These are phyloP conservation scores for Tipula confusa DNA, from an alignment of 2,888 invertebrate species.

Conservation along the genomic window DNA sequence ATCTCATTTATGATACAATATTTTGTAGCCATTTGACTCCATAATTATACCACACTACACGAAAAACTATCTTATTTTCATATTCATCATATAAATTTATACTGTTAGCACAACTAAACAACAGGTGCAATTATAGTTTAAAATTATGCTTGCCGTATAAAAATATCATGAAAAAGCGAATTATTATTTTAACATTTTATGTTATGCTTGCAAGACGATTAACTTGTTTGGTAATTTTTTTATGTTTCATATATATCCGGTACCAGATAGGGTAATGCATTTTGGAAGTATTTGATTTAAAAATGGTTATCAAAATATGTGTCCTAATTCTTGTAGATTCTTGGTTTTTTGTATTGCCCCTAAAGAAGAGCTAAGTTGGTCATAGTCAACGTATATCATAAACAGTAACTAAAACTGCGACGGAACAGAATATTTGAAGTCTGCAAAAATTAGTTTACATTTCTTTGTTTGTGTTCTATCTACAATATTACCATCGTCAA, in stretches of 20 bases:
- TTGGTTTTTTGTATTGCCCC: too few species aligned
- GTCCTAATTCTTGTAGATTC: too few species aligned
- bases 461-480: too few species aligned
- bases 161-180: not conserved
- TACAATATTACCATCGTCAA: too few species aligned
- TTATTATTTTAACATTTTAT: not conserved
- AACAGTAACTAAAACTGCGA: too few species aligned
- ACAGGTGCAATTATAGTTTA: conserved; percentile 12
- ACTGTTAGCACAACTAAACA: conserved; percentile 3
- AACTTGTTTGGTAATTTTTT: not conserved
- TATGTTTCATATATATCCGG: not conserved
- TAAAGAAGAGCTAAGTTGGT: too few species aligned
- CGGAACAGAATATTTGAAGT: too few species aligned
- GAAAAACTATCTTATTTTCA: not conserved
- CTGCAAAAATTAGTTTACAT: too few species aligned
- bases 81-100: not conserved
- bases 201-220: not conserved
- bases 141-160: not conserved
- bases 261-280: not conserved
- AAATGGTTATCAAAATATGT: too few species aligned
- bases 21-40: not conserved
- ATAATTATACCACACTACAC: not conserved
- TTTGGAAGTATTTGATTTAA: not conserved
- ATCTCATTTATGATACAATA: not conserved
- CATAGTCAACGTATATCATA: too few species aligned